These are phyloP conservation scores for Torymus texanus DNA, from an alignment of 2,888 invertebrate genomes.

Conservation along the genomic window DNA sequence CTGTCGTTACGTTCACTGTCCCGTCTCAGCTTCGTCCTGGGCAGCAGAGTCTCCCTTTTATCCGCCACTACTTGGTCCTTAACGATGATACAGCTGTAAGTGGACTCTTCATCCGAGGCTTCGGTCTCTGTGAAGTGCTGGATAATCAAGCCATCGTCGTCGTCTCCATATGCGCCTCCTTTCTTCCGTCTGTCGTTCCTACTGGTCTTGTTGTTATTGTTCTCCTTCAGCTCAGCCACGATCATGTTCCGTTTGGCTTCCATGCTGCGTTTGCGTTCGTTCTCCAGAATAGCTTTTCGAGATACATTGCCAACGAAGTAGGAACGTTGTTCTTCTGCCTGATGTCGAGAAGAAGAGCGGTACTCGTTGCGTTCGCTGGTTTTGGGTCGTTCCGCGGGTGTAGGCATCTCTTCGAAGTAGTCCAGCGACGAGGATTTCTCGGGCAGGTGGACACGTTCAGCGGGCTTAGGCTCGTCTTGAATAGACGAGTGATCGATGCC, in stretches of 20 bases:
- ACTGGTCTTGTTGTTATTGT: slow-evolving; percentile 71
- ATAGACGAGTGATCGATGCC: slow-evolving; percentile 40
- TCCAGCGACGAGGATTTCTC: slow-evolving; percentile 64
- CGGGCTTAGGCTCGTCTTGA: slow-evolving; percentile 70
- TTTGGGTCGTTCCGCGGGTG: slow-evolving; percentile 72
- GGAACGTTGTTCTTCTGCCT: slow-evolving; percentile 58
- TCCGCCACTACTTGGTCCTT: slow-evolving; percentile 81
- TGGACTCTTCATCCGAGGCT: slow-evolving; percentile 74
- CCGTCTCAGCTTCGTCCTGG: slow-evolving; percentile 83
- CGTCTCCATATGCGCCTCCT: slow-evolving; percentile 65
- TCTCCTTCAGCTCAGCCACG: slow-evolving; percentile 72
- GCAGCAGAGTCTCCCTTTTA: slow-evolving; percentile 76
- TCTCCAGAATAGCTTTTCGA: slow-evolving; percentile 72
- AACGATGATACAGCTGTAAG: slow-evolving; percentile 85
- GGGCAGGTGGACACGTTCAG: slow-evolving; percentile 70
- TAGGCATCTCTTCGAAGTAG: slow-evolving; percentile 71
- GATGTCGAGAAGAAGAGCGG: slow-evolving; percentile 30
- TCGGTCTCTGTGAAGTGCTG: slow-evolving; percentile 72
- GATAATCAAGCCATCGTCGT: slow-evolving; percentile 66
- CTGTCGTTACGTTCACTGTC: slow-evolving; percentile 72
- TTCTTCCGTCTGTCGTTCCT: slow-evolving; percentile 67
- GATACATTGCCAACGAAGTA: slow-evolving; percentile 73
- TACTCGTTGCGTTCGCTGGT: slow-evolving; percentile 38
- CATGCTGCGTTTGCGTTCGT: slow-evolving; percentile 71
- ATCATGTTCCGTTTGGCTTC: slow-evolving; percentile 73